Evolutionary conservation across 2,113 vertebrate species (phyloP), one percentile per base, ranked within the genome.

Genomic region (Hemiprocne comata): DNA sequence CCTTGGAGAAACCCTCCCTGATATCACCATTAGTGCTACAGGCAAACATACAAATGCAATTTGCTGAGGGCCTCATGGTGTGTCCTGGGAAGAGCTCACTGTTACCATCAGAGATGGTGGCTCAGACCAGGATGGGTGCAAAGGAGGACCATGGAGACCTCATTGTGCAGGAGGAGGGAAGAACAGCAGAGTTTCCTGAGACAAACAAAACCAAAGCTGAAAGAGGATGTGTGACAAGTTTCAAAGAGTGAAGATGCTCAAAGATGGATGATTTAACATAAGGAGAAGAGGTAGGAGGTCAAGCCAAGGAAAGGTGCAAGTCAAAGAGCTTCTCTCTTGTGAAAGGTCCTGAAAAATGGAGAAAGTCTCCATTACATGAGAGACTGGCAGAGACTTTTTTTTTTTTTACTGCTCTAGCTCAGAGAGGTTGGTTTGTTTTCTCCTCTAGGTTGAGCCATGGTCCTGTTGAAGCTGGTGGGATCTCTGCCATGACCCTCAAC

Each of bases 1-100:
- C 17, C 13, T 17, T 1, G 19, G 36, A 38, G 46, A 61, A 82
- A 90, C 16, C 44, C 29, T 85, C 75, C 42, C 64, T 2, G 1
- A 34, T 28, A 18, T 14, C 0, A 1, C 15, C 29, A 17, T 29
- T 36, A 46, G 23, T 15, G n/a, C 42, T 7, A 58, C 6, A 1
- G 14, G 38, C 23, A 13, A n/a, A 34, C 36, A 13, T n/a, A 15
- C 36, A 28, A 11, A 13, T n/a, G 13, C 36, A 28, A 11, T n/a
- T n/a, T 71, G 29, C 62, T 72, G 81, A 36, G 34, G 61, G 50
- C 34, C 29, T 20, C 36, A 6, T 7, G 44, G 58, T 6, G 14
- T 7, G 9, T 7, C 28, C 64, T 5, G 29, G 64, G 44, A 46
- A 33, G 36, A 50, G 21, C 40, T 48, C 29, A 4, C 13, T 3